Percentiles rank a stretch among this genome's conserved stretches.
These are phyloP conservation scores for Hormiphora californensis DNA, from an alignment of 37 sponge, comb jelly and placozoan species.

Conservation along the genomic window DNA sequence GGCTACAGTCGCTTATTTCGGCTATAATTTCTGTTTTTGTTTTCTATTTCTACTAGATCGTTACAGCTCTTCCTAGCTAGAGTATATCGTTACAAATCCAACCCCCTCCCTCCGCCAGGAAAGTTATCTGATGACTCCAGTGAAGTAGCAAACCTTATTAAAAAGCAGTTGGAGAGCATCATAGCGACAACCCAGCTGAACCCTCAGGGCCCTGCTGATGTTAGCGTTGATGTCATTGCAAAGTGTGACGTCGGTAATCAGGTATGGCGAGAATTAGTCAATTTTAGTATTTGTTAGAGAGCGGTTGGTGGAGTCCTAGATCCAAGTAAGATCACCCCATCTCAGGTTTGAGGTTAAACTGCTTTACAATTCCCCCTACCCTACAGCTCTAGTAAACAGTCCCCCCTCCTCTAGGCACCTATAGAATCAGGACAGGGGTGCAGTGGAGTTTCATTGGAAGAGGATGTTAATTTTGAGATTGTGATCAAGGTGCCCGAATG, in stretches of 20 bases:
- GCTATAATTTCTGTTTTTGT: too few relatives aligned
- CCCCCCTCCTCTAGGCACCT: too few relatives aligned
- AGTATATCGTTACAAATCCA: background rate
- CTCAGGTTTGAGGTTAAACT: too few relatives aligned
- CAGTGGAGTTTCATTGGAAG: background rate
- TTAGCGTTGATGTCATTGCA: background rate
- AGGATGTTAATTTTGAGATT: constrained; percentile 22
- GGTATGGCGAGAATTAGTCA: background rate
- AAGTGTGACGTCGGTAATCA: background rate
- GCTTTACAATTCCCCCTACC: too few relatives aligned
- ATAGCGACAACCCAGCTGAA: constrained; percentile 39
- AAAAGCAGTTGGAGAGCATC: constrained; percentile 20
- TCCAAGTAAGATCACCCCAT: too few relatives aligned
- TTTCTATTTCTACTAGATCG: too few relatives aligned
- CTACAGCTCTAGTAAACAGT: too few relatives aligned
- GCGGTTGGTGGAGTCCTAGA: too few relatives aligned
- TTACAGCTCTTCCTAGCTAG: too few relatives aligned
- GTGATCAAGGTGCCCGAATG: background rate
- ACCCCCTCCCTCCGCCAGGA: background rate
- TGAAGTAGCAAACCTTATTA: constrained; percentile 9
- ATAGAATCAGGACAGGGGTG: background rate
- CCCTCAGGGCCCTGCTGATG: constrained; percentile 22
- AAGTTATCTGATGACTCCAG: background rate
- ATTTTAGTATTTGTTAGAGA: too few relatives aligned
- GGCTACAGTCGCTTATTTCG: too few relatives aligned